Evolutionary conservation across 2,888 invertebrate species (phyloP), one percentile per base, ranked within the genome.

Genomic region (Fragum whitleyi): DNA sequence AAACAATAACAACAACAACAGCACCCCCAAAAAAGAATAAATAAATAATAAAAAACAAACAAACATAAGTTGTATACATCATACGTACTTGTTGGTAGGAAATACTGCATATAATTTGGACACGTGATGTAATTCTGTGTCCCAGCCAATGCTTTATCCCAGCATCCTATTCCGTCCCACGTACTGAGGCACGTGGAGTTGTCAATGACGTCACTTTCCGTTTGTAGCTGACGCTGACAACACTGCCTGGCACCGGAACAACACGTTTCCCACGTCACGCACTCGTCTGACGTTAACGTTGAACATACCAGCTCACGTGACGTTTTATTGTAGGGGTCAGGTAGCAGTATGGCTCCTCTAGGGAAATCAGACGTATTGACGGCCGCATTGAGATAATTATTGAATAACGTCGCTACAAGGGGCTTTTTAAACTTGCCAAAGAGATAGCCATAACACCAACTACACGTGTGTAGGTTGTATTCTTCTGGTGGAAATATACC

Each of bases 121-220:
- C 83, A 83, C 7, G 77, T n/a, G 5, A 74, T 69, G 23, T 70
- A 47, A 62, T 74, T 83, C 28, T 53, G 69, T 26, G 32, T 29
- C 23, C 83, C 83, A 0, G 79, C 67, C 14, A 23, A 19, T 2
- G 75, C 79, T 6, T 32, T 39, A 21, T 74, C 74, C 79, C 83
- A 83, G 55, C 83, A 83, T 9, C 79, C 77, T 21, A 36, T 79
- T 1, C 83, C 83, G 29, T 83, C 83, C 83, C 83, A 83, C 29
- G 83, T 83, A 19, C 70, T 14, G 6, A 19, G 23, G 26, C 83
- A 83, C 28, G 77, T 77, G 7, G 59, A 21, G 26, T 75, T 82
- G 39, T 21, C 59, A 39, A 42, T 36, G 42, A 11, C 36, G 29
- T 14, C 62, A 70, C 21, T 39, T 51, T 23, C 69, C 16, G 42